Conservation (phyloP, 2,797 vertebrate genomes). For the Ctenochaetus hawaiiensis region DNA sequence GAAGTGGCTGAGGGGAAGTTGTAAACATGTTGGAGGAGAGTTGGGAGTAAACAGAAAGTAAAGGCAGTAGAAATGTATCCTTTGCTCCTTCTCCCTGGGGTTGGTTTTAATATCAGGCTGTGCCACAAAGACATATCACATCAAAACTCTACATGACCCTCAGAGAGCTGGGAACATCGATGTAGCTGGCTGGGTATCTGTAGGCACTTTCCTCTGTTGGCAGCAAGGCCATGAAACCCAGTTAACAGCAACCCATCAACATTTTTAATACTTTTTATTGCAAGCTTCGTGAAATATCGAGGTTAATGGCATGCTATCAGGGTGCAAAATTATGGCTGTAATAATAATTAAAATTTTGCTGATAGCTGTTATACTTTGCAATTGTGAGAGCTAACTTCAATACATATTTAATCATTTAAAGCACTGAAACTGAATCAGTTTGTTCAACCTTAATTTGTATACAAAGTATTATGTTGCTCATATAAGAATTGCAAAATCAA, state of each 20-base stretch:
- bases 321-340: not conserved
- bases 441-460: too few species aligned
- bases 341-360: constrained; percentile 6
- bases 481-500: not conserved
- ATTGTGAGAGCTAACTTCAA: not conserved
- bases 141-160: constrained; percentile 35
- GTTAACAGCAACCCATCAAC: not conserved
- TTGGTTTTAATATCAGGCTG: constrained; percentile 30
- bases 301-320: not conserved
- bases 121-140: constrained; percentile 19
- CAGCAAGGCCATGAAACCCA: constrained; percentile 6
- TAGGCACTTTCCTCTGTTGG: not conserved
- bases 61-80: constrained; percentile 5
- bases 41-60: not conserved
- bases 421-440: too few species aligned
- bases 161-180: not conserved
- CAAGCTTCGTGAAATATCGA: constrained; percentile 11
- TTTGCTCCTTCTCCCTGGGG: not conserved
- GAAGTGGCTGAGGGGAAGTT: not conserved
- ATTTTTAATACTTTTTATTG: constrained; percentile 30
- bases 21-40: not conserved
- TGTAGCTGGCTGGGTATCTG: not conserved
- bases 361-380: not conserved
- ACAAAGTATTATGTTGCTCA: not conserved
- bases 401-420: too few species aligned